Conservation (phyloP, 2,888 invertebrate species). For the Lapara coniferarum region DNA sequence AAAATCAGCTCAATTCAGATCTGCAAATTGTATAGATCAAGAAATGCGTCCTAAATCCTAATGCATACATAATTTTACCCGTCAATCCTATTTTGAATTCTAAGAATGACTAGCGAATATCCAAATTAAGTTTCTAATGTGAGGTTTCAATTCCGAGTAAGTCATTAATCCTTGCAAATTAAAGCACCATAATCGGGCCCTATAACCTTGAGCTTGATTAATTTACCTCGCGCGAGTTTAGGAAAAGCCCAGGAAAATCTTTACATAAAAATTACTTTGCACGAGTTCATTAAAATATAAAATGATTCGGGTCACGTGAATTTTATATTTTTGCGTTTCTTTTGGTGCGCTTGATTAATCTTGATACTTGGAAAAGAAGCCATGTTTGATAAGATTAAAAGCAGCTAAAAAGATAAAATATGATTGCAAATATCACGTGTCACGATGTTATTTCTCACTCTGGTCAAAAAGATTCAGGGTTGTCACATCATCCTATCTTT, state of each 20-base stretch:
- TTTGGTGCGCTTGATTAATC: too few relatives aligned
- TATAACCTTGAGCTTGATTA: slow-evolving; percentile 5
- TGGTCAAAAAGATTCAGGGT: too few relatives aligned
- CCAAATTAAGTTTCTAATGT: slow-evolving; percentile 6
- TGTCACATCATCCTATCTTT: too few relatives aligned
- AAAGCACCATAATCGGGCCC: slow-evolving; percentile 11
- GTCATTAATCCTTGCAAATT: slow-evolving; percentile 18
- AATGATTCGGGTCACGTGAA: not conserved
- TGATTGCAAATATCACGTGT: too few relatives aligned
- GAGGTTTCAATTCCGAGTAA: slow-evolving; percentile 8
- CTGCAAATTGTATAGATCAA: too few relatives aligned
- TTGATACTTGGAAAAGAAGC: too few relatives aligned
- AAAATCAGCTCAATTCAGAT: too few relatives aligned
- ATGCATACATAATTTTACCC: not conserved
- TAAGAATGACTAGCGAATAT: slow-evolving; percentile 16
- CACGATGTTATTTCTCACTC: too few relatives aligned
- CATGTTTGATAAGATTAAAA: too few relatives aligned
- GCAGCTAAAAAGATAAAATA: too few relatives aligned
- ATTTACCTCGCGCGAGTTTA: not conserved
- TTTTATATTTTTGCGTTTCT: too few relatives aligned
- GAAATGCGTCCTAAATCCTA: too few relatives aligned
- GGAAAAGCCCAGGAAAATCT: not conserved
- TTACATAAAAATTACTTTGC: slow-evolving; percentile 25
- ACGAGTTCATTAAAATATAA: not conserved
- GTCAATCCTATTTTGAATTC: not conserved